Conservation (phyloP, 2,113 vertebrate species). For the Emberiza fucata region DNA sequence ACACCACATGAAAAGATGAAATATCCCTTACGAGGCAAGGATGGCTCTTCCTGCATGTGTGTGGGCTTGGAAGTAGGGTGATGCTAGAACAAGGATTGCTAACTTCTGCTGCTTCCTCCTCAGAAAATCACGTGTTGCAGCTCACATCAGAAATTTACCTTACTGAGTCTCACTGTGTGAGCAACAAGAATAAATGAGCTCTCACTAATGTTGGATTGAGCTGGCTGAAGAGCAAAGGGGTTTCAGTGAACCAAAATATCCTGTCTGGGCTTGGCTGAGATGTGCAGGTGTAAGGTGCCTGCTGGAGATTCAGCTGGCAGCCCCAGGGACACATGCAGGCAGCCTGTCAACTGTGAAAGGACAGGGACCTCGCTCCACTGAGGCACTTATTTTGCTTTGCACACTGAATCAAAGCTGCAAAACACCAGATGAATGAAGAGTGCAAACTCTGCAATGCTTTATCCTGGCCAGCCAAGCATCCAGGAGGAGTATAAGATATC, state of each 20-base stretch:
- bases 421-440: neutral
- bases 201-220: accelerated
- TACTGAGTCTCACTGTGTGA: neutral
- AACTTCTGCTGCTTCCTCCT: neutral
- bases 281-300: neutral
- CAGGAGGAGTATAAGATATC: neutral
- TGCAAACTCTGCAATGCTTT: neutral
- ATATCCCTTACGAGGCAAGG: neutral
- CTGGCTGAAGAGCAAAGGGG: neutral
- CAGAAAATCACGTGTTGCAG: neutral
- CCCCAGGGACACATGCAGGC: neutral
- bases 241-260: neutral
- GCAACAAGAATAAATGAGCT: neutral
- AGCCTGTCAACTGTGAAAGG: neutral
- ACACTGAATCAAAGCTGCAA: neutral
- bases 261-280: neutral
- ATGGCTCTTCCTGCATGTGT: neutral
- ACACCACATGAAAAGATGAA: neutral
- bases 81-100: neutral
- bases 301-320: neutral
- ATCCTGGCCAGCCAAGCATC: neutral
- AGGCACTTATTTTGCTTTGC: neutral
- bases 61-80: neutral
- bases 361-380: neutral
- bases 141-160: neutral